Percentiles rank a stretch among this genome's conserved stretches.
Evolutionary conservation across 2,797 vertebrate genomes (phyloP).

Genomic region (Enteromius afrohamiltoni): DNA sequence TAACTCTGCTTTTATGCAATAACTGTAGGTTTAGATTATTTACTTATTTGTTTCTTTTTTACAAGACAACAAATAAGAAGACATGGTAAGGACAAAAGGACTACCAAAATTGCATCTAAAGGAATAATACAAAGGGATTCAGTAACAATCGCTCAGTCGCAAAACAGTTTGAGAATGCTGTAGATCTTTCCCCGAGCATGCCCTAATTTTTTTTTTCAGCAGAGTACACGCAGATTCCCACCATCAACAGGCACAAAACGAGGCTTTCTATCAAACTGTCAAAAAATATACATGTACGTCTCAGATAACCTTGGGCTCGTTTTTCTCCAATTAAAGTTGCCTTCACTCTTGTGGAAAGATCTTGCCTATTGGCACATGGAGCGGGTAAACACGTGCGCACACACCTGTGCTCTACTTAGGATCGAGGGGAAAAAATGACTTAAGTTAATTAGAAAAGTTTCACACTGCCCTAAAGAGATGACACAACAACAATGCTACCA

Average conservation of each 20-base stretch:
- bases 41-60: not conserved
- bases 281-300: slow-evolving; percentile 13
- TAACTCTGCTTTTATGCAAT: not conserved
- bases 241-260: not conserved
- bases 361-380: not conserved
- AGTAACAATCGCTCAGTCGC: not conserved
- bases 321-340: slow-evolving; percentile 35
- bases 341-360: slow-evolving; percentile 30
- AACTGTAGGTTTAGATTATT: not conserved
- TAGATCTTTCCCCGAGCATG: not conserved
- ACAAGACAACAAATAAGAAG: not conserved
- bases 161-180: not conserved
- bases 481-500: not conserved
- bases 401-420: slow-evolving; percentile 9
- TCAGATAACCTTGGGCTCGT: slow-evolving; percentile 36
- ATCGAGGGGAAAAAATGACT: not conserved
- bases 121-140: not conserved
- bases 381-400: not conserved
- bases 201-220: not conserved
- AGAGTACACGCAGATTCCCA: not conserved
- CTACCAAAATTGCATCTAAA: not conserved
- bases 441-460: slow-evolving; percentile 24
- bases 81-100: not conserved
- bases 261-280: slow-evolving; percentile 30
- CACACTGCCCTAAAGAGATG: not conserved